phyloP scores from a whole-genome alignment of 2,113 vertebrate genomes.

The Ascaphus truei region DNA sequence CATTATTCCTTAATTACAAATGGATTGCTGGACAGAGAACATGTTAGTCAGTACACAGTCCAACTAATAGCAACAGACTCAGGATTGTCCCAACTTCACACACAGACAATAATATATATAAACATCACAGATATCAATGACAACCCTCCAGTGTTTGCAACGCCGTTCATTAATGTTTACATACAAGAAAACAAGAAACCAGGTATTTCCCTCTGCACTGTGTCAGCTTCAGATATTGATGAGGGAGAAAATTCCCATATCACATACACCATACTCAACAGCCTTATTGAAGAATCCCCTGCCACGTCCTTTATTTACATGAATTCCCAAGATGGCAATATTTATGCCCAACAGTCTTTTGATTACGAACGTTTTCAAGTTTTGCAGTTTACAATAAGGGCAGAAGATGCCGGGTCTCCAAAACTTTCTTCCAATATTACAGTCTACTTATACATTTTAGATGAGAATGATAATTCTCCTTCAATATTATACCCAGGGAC shows the following conservation, averaged over 20 bases:
- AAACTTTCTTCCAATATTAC: slow-evolving; percentile 52
- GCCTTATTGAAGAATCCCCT: slow-evolving; percentile 45
- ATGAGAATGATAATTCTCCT: slow-evolving; percentile 70
- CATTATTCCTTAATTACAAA: slow-evolving; percentile 45
- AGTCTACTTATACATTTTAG: slow-evolving; percentile 66
- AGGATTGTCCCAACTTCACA: slow-evolving; percentile 43
- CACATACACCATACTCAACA: slow-evolving; percentile 51
- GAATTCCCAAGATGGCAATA: slow-evolving; percentile 66
- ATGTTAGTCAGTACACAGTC: slow-evolving; percentile 42
- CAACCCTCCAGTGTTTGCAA: slow-evolving; percentile 48
- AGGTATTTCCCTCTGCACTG: slow-evolving; percentile 37
- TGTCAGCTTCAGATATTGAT: slow-evolving; percentile 50
- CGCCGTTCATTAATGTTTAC: slow-evolving; percentile 40
- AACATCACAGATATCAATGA: slow-evolving; percentile 56
- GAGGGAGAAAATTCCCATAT: slow-evolving; percentile 50
- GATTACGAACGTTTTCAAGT: slow-evolving; percentile 68
- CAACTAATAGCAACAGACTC: slow-evolving; percentile 45
- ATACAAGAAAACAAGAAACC: slow-evolving; percentile 44
- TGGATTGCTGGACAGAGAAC: slow-evolving; percentile 46
- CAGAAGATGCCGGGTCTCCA: slow-evolving; percentile 63
- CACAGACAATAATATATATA: slow-evolving; percentile 40
- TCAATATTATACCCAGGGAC: slow-evolving; percentile 69
- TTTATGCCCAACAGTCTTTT: slow-evolving; percentile 70
- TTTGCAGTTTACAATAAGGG: slow-evolving; percentile 56
- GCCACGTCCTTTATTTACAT: slow-evolving; percentile 64